A percentile compares a stretch with the other conserved stretches of the same genome.
These are phyloP conservation scores for Miltochrista miniata DNA, from an alignment of 2,888 invertebrate genomes.

Conservation along the genomic window DNA sequence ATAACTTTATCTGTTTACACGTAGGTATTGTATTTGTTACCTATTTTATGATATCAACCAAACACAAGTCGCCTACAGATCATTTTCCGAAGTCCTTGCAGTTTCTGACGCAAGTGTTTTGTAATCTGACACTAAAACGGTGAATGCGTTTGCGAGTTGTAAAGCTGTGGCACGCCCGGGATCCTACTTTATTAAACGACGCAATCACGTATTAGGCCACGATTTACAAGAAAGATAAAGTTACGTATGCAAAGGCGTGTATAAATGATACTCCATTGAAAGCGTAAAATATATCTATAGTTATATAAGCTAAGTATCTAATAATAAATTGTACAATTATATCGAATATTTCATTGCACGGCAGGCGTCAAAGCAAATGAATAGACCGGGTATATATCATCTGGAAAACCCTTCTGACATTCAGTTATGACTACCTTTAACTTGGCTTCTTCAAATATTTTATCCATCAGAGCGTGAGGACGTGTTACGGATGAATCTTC, in stretches of 20 bases:
- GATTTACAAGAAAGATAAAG: conserved; percentile 64
- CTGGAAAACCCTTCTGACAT: conserved; percentile 93
- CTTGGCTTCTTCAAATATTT: conserved; percentile 88
- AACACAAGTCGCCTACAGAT: conserved; percentile 31
- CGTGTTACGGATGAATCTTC: conserved; percentile 96
- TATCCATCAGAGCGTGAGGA: conserved; percentile 85
- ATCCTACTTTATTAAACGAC: conserved; percentile 67
- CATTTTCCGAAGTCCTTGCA: conserved; percentile 39
- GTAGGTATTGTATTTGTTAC: background rate
- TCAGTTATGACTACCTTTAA: conserved; percentile 87
- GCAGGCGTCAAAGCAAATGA: conserved; percentile 90
- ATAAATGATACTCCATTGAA: conserved; percentile 36
- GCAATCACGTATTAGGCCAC: conserved; percentile 73
- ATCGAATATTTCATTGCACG: background rate
- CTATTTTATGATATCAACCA: conserved; percentile 4
- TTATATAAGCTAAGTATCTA: conserved; percentile 5
- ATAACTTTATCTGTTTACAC: no score
- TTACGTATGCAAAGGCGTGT: conserved; percentile 43
- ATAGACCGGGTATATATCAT: conserved; percentile 93
- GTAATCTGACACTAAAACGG: conserved; percentile 57
- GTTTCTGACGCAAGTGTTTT: conserved; percentile 58
- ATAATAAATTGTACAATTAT: background rate
- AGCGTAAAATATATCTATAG: conserved; percentile 19
- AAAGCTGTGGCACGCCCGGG: conserved; percentile 53
- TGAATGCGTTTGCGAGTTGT: conserved; percentile 62